Evolutionary conservation across 2,888 invertebrate species (phyloP).

Genomic region (Drosophila antonietae): DNA sequence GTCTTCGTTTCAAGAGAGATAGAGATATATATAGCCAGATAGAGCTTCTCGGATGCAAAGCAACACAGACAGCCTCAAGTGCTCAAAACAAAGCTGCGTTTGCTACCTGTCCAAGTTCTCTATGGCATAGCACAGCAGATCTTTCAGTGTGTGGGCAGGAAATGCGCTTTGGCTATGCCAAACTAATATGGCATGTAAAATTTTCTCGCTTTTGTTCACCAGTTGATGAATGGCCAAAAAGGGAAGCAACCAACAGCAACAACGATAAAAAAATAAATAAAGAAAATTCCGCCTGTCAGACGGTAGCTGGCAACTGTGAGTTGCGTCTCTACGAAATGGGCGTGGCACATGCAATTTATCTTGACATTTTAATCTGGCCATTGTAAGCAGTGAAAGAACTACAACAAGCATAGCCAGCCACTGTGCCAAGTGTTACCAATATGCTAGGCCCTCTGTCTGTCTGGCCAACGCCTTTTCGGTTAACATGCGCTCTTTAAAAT

Average conservation of each 20-base stretch:
- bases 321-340: constrained; percentile 32
- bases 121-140: constrained; percentile 6
- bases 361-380: constrained; percentile 70
- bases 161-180: constrained; percentile 62
- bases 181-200: constrained; percentile 54
- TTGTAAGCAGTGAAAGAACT: constrained; percentile 23
- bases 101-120: constrained; percentile 55
- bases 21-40: constrained; percentile 5
- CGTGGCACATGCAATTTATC: constrained; percentile 67
- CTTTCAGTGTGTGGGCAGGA: constrained; percentile 57
- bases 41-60: constrained; percentile 37
- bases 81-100: constrained; percentile 30
- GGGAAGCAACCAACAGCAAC: background rate
- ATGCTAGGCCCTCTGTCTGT: constrained; percentile 14
- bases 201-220: constrained; percentile 33
- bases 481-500: constrained; percentile 35
- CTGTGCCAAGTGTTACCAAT: constrained; percentile 33
- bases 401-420: constrained; percentile 28
- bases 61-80: constrained; percentile 56
- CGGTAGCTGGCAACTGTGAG: constrained; percentile 36
- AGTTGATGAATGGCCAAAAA: constrained; percentile 51
- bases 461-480: constrained; percentile 50
- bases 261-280: constrained; percentile 27
- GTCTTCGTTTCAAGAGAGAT: constrained; percentile 5
- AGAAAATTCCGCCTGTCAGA: constrained; percentile 49